Conservation (phyloP, 2,888 invertebrate species). For the Dascillus cervinus region DNA sequence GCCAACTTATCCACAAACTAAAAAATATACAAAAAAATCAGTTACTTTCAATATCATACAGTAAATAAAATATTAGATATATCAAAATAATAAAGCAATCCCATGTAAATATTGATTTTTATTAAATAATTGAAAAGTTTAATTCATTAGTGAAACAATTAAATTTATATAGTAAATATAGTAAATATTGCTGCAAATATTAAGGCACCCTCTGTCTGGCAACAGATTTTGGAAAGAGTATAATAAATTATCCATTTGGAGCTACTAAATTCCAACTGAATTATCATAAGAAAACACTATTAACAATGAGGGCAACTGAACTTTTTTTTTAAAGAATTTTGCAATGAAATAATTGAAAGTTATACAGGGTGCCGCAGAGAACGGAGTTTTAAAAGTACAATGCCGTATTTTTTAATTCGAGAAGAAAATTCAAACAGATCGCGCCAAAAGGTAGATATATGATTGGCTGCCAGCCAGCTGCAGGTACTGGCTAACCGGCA, state of each 20-base stretch:
- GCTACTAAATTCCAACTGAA: constrained; percentile 1
- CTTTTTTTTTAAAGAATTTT: not conserved
- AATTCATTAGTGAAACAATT: no score
- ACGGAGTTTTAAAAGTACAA: no score
- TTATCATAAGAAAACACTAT: constrained; percentile 1
- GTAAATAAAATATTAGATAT: not conserved
- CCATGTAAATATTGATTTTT: constrained; percentile 35
- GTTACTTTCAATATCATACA: no score
- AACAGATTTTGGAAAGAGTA: constrained; percentile 1
- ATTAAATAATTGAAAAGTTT: not conserved
- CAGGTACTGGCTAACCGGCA: no score
- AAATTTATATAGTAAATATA: no score
- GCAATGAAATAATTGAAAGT: not conserved
- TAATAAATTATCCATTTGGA: constrained; percentile 3
- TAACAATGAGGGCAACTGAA: constrained; percentile 1
- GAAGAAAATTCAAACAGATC: no score
- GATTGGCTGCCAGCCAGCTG: no score
- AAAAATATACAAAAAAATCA: constrained; percentile 35
- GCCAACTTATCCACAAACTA: constrained; percentile 73
- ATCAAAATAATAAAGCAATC: constrained; percentile 24
- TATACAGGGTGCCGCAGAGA: no score
- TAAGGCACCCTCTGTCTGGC: no score
- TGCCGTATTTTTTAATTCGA: no score
- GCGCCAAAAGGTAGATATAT: no score
- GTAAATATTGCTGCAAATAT: no score